These are phyloP conservation scores for Cochlearius cochlearius DNA, from an alignment of 2,113 vertebrate genomes.

Conservation along the genomic window DNA sequence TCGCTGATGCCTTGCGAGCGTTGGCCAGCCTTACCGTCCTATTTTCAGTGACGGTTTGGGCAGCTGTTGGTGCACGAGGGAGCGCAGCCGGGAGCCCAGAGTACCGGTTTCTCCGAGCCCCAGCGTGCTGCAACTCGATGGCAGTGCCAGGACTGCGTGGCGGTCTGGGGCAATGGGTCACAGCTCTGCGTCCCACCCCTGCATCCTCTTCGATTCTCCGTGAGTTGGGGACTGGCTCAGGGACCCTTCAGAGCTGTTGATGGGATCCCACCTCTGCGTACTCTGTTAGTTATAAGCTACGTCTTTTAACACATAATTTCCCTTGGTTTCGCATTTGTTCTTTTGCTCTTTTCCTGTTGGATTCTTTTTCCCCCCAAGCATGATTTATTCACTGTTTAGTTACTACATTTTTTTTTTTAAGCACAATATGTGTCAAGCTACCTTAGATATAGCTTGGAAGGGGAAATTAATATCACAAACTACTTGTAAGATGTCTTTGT, in stretches of 20 bases:
- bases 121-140: fast-evolving
- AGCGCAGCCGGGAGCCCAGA: background rate
- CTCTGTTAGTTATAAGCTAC: background rate
- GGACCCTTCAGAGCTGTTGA: background rate
- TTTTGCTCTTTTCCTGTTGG: background rate
- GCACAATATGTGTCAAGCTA: background rate
- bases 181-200: fast-evolving
- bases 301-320: background rate
- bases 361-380: fast-evolving
- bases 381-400: background rate
- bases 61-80: background rate
- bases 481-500: background rate
- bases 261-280: background rate
- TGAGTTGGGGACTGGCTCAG: background rate
- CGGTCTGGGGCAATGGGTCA: background rate
- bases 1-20: background rate
- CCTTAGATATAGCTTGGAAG: background rate
- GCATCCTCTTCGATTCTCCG: background rate
- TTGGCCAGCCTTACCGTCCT: background rate
- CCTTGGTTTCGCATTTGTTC: background rate
- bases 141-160: background rate
- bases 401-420: background rate
- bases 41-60: fast-evolving
- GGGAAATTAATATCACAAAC: background rate
- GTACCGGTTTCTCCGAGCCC: background rate